Evolutionary conservation across 2,113 vertebrate genomes (phyloP).

Genomic region (Tychaedon coryphoeus): DNA sequence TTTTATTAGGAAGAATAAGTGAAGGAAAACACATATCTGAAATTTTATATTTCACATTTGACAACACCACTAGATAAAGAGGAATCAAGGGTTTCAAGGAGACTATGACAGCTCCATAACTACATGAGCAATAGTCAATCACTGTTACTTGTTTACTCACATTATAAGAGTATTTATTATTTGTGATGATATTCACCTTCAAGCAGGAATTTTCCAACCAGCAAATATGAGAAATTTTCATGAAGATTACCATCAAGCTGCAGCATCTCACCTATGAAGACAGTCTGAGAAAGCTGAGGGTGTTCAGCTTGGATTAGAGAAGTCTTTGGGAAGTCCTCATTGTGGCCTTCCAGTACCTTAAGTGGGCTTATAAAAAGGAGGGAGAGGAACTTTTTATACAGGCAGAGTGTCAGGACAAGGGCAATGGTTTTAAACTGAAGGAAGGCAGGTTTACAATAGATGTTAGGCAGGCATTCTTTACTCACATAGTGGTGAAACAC

Average conservation of each 20-base stretch:
- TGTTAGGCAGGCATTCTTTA: not conserved
- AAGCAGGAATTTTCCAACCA: not conserved
- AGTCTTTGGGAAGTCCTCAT: not conserved
- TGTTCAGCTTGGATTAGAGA: not conserved
- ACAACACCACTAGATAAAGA: not conserved
- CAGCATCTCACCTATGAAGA: not conserved
- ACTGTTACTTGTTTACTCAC: not conserved
- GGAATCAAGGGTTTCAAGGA: not conserved
- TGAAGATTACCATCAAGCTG: rapidly evolving
- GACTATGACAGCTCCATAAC: not conserved
- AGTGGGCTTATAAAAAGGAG: not conserved
- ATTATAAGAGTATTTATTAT: not conserved
- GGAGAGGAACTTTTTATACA: not conserved
- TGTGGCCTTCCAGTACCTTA: not conserved
- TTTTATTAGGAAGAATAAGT: not conserved
- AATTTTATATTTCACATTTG: not conserved
- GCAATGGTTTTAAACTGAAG: not conserved
- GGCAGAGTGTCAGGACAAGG: not conserved
- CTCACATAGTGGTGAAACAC: not conserved
- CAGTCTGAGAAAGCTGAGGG: not conserved
- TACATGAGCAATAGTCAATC: not conserved
- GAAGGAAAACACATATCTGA: not conserved
- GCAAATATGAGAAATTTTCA: not conserved
- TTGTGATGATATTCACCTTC: not conserved
- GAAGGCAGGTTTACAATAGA: not conserved